phyloP scores from a whole-genome alignment of 2,888 invertebrate genomes.

The Rosalia funebris region DNA sequence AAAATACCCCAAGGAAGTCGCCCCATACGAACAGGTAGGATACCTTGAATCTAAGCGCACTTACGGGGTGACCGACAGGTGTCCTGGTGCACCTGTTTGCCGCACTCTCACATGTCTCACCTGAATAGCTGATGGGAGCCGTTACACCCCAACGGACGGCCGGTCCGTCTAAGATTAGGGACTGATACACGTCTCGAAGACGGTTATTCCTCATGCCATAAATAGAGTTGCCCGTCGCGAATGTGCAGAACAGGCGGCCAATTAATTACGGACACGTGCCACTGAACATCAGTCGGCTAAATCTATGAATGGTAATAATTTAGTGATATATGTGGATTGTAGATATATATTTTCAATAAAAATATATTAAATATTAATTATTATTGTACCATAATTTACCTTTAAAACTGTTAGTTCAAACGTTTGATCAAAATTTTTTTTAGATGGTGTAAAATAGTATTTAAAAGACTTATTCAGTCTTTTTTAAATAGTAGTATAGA shows the following conservation, averaged over 20 bases:
- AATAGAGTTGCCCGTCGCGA: conserved; percentile 17
- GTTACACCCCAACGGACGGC: conserved; percentile 53
- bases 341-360: no score
- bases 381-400: no score
- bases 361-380: no score
- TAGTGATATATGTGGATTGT: conserved; percentile 12
- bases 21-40: conserved; percentile 21
- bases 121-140: conserved; percentile 57
- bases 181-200: conserved; percentile 23
- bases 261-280: conserved; percentile 21
- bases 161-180: conserved; percentile 25
- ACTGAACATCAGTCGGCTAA: conserved; percentile 14
- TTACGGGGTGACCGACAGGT: conserved; percentile 39
- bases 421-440: no score
- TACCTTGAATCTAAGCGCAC: conserved; percentile 30
- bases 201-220: conserved; percentile 23
- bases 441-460: no score
- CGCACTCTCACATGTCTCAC: conserved; percentile 59
- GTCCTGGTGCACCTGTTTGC: conserved; percentile 52
- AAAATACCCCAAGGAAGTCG: conserved; percentile 12
- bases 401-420: no score
- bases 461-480: no score
- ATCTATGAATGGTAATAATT: conserved; percentile 3
- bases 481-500: no score
- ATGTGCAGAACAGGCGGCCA: conserved; percentile 24